Conservation (phyloP, 2,888 invertebrate species). For the Apomyelois bistriatella region DNA sequence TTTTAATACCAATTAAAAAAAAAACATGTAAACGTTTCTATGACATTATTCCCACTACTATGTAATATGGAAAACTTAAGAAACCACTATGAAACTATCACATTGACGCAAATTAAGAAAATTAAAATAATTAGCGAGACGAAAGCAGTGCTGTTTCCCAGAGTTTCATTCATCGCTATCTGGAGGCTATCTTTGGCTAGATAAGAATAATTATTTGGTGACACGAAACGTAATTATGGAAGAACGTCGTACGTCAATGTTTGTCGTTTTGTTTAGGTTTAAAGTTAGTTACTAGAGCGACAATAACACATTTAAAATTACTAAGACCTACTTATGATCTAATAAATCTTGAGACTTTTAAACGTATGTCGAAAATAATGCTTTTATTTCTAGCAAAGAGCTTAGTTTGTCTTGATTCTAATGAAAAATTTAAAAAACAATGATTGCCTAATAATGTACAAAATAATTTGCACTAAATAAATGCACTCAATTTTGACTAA, state of each 20-base stretch:
- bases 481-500: no score
- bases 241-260: constrained; percentile 22
- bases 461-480: no score
- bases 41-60: background rate
- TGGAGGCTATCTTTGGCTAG: constrained; percentile 32
- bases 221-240: constrained; percentile 40
- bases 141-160: constrained; percentile 25
- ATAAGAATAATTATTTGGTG: constrained; percentile 46
- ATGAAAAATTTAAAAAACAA: no score
- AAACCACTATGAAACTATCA: constrained; percentile 1
- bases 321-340: no score
- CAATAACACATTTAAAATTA: no score
- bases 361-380: no score
- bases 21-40: background rate
- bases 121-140: constrained; percentile 17
- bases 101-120: constrained; percentile 9
- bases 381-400: no score
- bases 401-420: no score
- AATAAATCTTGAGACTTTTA: no score
- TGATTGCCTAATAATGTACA: no score
- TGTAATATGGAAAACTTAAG: background rate
- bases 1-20: no score
- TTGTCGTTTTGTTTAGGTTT: constrained; percentile 16
- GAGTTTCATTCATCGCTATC: constrained; percentile 29
- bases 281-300: no score